Conservation (phyloP, 92 coral and sea anemone species). For the Umimayanthus chanpuru region DNA sequence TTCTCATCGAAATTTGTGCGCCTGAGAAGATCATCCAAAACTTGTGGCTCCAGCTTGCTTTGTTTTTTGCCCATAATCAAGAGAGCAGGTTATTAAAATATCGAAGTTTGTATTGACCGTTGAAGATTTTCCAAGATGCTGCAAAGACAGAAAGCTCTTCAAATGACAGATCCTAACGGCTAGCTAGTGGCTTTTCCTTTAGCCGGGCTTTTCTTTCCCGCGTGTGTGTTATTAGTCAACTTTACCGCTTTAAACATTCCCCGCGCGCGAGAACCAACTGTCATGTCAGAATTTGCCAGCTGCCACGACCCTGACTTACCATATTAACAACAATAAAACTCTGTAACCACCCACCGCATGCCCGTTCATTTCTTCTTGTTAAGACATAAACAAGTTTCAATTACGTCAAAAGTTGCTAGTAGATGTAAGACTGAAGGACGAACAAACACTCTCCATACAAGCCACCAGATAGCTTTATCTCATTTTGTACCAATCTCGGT, state of each 20-base stretch:
- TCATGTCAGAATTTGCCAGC: slow-evolving; percentile 32
- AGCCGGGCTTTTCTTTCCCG: not conserved
- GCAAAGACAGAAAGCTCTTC: not conserved
- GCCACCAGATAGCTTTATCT: slow-evolving; percentile 2
- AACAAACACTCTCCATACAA: not conserved
- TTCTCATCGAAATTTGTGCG: slow-evolving; percentile 96
- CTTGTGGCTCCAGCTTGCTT: slow-evolving; percentile 92
- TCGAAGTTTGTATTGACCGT: slow-evolving; percentile 4
- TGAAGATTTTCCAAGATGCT: not conserved
- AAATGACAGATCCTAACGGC: not conserved
- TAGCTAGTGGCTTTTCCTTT: not conserved
- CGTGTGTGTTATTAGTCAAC: slow-evolving; percentile 2
- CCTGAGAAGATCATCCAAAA: slow-evolving; percentile 81
- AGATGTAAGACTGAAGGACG: too few relatives aligned
- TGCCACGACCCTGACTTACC: slow-evolving; percentile 10
- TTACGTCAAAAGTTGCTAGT: not conserved
- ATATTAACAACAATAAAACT: slow-evolving; percentile 31
- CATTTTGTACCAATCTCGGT: not conserved
- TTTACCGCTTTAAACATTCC: slow-evolving; percentile 17
- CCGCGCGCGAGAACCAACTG: slow-evolving; percentile 13
- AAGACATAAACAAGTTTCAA: not conserved
- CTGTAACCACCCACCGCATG: slow-evolving; percentile 16
- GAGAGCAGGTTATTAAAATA: slow-evolving; percentile 8
- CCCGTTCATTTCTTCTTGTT: slow-evolving; percentile 13
- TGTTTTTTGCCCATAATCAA: slow-evolving; percentile 93